A percentile compares a stretch with the other conserved stretches of the same genome.
phyloP scores from a whole-genome alignment of 2,888 invertebrate species.

The Tenthredo scrophulariae region DNA sequence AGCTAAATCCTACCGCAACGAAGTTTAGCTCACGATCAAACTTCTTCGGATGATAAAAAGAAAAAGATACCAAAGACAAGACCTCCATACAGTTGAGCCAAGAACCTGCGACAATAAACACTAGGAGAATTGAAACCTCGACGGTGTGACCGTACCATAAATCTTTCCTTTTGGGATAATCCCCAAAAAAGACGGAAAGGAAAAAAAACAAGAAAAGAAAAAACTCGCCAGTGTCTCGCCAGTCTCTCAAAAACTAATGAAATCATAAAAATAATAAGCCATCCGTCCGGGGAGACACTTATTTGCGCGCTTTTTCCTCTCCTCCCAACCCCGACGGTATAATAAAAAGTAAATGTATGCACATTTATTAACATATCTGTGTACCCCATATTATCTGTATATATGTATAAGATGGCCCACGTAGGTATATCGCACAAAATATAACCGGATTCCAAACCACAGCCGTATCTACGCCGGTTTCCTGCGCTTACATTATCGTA shows the following conservation, averaged over 20 bases:
- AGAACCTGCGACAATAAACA: conserved; percentile 9
- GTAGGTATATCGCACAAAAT: conserved; percentile 8
- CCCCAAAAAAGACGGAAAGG: neutral
- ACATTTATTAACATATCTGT: conserved; percentile 17
- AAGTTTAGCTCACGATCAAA: neutral
- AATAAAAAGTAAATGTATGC: conserved; percentile 20
- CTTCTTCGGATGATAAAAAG: neutral
- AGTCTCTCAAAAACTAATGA: conserved; percentile 38
- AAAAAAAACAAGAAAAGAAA: neutral
- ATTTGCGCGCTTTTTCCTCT: conserved; percentile 16
- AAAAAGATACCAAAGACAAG: conserved; percentile 18
- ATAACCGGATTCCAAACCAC: conserved; percentile 10
- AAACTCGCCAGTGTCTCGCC: neutral
- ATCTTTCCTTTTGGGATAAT: conserved; percentile 38
- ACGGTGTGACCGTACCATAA: conserved; percentile 28
- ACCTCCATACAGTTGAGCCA: neutral
- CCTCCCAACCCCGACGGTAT: neutral
- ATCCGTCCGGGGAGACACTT: conserved; percentile 20
- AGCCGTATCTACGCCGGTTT: conserved; percentile 15
- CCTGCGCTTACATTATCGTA: conserved; percentile 33
- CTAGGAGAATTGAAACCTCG: conserved; percentile 16
- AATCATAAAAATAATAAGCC: conserved; percentile 48
- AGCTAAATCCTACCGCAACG: neutral
- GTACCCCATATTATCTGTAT: neutral
- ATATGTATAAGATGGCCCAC: neutral